phyloP scores from a whole-genome alignment of 1,140 invertebrate species.

The Cryptotermes secundus region DNA sequence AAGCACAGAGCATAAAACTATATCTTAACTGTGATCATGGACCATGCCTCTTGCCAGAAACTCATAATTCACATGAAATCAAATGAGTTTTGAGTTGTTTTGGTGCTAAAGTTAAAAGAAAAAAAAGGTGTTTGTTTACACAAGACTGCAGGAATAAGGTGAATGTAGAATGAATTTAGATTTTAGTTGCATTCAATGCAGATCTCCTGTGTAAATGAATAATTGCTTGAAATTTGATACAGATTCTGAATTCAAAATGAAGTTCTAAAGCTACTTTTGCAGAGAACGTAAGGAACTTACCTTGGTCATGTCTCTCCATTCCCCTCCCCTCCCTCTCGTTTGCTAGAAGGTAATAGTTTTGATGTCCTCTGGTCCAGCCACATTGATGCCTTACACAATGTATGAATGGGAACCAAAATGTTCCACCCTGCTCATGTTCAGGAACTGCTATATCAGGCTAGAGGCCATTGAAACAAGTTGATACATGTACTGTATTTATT shows the following conservation, averaged over 20 bases:
- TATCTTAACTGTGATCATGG: slow-evolving; percentile 30
- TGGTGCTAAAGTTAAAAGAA: slow-evolving; percentile 30
- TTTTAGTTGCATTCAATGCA: background rate
- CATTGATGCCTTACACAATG: background rate
- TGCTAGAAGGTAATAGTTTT: background rate
- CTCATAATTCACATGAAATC: slow-evolving; percentile 22
- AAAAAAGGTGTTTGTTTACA: background rate
- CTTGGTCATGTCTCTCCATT: background rate
- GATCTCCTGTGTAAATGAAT: background rate
- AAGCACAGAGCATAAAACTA: slow-evolving; percentile 15
- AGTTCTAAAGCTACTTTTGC: background rate
- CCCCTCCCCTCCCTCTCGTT: background rate
- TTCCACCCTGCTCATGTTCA: background rate
- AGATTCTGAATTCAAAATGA: background rate
- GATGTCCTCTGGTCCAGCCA: background rate
- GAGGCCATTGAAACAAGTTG: background rate
- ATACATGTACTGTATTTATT: slow-evolving; percentile 1
- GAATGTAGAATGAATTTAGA: background rate
- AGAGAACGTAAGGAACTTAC: no score
- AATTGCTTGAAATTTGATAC: background rate
- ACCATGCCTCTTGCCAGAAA: slow-evolving; percentile 31
- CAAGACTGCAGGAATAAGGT: slow-evolving; percentile 20
- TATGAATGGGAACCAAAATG: background rate
- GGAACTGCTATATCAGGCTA: slow-evolving; percentile 9
- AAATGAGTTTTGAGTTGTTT: slow-evolving; percentile 29